Conservation (phyloP, 2,797 vertebrate species). For the Rhodeus uyekii region DNA sequence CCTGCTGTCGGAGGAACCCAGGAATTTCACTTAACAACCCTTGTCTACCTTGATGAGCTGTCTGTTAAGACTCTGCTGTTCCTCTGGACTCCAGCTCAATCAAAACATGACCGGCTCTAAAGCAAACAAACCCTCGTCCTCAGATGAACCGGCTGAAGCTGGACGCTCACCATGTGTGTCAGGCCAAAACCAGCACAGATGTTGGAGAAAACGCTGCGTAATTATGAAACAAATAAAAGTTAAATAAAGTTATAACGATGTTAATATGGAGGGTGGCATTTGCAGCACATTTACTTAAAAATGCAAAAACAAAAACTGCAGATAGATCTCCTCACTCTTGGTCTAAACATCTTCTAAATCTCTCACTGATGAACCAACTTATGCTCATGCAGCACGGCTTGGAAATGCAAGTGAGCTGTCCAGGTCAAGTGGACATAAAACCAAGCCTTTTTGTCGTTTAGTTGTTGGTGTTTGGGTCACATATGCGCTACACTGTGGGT, state of each 20-base stretch:
- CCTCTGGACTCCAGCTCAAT: constrained; percentile 15
- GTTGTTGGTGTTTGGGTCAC: neutral
- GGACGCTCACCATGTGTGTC: constrained; percentile 19
- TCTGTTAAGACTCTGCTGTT: constrained; percentile 4
- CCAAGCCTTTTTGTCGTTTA: neutral
- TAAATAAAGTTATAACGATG: no score
- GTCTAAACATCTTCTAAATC: no score
- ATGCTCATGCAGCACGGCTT: neutral
- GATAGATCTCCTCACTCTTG: no score
- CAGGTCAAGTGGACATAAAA: neutral
- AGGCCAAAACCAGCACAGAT: constrained; percentile 24
- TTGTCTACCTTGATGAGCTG: constrained; percentile 42
- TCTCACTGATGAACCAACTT: neutral
- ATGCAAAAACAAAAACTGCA: no score
- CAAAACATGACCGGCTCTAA: constrained; percentile 30
- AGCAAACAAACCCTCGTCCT: constrained; percentile 45
- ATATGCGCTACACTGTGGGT: neutral
- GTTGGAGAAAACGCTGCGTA: neutral
- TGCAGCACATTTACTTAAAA: neutral
- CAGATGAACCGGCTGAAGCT: constrained; percentile 18
- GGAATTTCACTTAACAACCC: constrained; percentile 56
- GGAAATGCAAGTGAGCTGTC: neutral
- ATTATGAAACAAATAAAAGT: neutral
- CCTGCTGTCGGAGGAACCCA: constrained; percentile 56
- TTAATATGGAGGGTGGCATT: neutral